Base-by-base conservation (phyloP, 1,140 invertebrate species). In the Pseudomyrmex cubaensis region DNA sequence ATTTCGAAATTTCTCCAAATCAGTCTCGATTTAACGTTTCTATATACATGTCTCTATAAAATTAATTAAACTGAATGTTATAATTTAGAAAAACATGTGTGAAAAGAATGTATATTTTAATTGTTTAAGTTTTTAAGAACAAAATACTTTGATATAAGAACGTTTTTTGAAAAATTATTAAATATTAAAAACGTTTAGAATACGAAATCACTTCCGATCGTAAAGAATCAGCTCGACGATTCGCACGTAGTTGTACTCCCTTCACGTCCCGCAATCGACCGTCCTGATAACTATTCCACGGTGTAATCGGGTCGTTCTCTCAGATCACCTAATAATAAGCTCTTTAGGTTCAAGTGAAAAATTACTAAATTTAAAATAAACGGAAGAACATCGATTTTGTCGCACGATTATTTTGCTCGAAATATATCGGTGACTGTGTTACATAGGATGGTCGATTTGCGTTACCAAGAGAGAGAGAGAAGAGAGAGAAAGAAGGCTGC, bases 161-260 rank as follows among this genome's bases (percentile, higher is more conserved):
- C 12, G 25, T n/a, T 12, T 17, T 66, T 46, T 17, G 3, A 44
- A 46, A n/a, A 25, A 25, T 70, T n/a, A 35, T 1, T 12, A 46
- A 25, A 52, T 64, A 5, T 25, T 22, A 69, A 69, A 12, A 17
- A 17, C 15, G 10, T 25, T 17, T 50, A 44, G 9, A 7, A 1
- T 46, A 59, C 20, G 15, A 9, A 50, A 57, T 78, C 15, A 77
- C 44, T 66, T 75, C 9, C 46, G 15, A 10, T 10, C 0, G 25
- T 25, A 50, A 50, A 61, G 0, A 72, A 12, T 59, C 35, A 59
- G 76, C 76, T 70, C 76, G 76, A 59, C 54, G 12, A 59, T 70
- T 80, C 76, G 76, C 76, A 72, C 54, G 66, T 80, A 80, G 66
- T 72, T 80, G 54, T 80, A 80, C n/a, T 20, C 48, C 46, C 17